Base-by-base conservation (phyloP, 2,797 vertebrate genomes). In the Vespertilio murinus region DNA sequence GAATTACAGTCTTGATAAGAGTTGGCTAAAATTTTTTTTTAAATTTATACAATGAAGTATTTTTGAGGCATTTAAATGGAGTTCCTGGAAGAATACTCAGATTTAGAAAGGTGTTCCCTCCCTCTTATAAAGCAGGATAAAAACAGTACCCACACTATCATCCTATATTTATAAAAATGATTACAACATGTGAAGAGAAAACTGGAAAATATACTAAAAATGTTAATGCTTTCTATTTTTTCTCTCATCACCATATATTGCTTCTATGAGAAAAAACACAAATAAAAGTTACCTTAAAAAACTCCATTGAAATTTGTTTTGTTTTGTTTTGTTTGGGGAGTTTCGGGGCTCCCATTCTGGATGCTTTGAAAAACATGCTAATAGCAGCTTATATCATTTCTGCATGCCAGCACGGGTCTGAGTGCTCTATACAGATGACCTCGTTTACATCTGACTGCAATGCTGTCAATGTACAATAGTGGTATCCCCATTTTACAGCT, bases 231-330 rank as follows among this genome's bases (percentile, higher is more conserved):
- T 94, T 87, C 8, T 70, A 6, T 84, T 78, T 93, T 75, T 85
- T 47, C 33, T 52, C 18, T 75, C 23, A 47, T 40, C 25, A 45
- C 18, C 8, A 45, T 22, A 70, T 59, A 90, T 80, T 65, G 30
- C n/a, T 64, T 74, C 74, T 56, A 64, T 67, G 74, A 91, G 16
- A 73, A 96, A 96, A 95, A 95, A 79, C 25, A 85, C 16, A 94
- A 69, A 84, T 85, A 74, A 78, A 94, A 78, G 28, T 33, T 77
- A 81, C 16, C 3, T n/a, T 91, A 69, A 78, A 70, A 69, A 54
- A 61, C 65, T 54, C 6, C 30, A 59, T 6, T 40, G 59, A 54
- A 49, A 83, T 45, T 40, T 35, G 6, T 90, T 75, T 79, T 75
- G 33, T 90, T 75, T 79, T 75, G 33, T 54, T 61, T 65, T 74